Conservation (phyloP, 1,140 invertebrate species). For the Radopholus similis region DNA sequence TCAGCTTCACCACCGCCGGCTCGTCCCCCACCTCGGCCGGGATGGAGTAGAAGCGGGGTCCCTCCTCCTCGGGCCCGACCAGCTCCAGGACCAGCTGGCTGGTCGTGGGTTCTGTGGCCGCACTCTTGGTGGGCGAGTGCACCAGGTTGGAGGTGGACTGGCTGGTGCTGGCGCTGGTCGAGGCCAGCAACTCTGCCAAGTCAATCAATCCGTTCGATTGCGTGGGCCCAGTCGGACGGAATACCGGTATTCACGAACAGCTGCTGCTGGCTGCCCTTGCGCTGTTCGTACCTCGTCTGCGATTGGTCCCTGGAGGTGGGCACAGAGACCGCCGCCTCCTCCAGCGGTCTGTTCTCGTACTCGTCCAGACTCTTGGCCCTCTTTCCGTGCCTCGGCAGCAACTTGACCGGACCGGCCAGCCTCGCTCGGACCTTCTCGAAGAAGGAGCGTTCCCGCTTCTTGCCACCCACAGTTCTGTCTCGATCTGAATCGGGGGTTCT, state of each 20-base stretch:
- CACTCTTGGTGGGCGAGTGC: not conserved
- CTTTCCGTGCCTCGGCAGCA: constrained; percentile 2
- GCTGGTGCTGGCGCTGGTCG: not conserved
- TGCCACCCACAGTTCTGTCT: not conserved
- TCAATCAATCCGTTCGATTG: too few relatives aligned
- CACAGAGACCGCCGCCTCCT: constrained; percentile 5
- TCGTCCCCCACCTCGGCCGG: constrained; percentile 2
- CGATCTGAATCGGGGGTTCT: not conserved
- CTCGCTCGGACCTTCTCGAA: constrained; percentile 10
- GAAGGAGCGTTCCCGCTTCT: not conserved
- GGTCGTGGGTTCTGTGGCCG: not conserved
- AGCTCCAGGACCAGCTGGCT: constrained; percentile 17
- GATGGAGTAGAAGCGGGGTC: constrained; percentile 1
- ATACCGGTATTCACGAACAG: constrained; percentile 5
- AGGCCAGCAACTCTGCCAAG: not conserved
- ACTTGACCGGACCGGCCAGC: constrained; percentile 11
- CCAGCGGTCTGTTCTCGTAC: not conserved
- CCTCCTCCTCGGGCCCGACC: constrained; percentile 8
- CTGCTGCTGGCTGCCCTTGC: constrained; percentile 7
- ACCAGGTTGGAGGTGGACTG: not conserved
- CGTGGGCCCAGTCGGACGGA: too few relatives aligned
- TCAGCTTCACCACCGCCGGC: constrained; percentile 15
- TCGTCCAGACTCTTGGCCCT: constrained; percentile 8
- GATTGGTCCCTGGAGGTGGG: constrained; percentile 10
- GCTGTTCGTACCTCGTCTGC: not conserved